Conservation (phyloP, 92 coral and sea anemone species). For the Porites cylindrica region DNA sequence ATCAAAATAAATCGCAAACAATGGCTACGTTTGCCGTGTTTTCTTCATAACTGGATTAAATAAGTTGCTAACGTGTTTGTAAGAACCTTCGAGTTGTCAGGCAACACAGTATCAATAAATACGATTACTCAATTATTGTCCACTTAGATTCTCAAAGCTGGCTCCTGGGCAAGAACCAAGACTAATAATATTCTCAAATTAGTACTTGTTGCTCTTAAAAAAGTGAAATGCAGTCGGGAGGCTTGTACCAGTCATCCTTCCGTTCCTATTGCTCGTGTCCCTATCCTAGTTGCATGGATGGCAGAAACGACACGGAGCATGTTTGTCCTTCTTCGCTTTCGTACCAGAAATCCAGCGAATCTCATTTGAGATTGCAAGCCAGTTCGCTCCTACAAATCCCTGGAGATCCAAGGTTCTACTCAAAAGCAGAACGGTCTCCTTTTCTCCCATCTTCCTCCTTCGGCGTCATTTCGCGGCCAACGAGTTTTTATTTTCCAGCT, state of each 20-base stretch:
- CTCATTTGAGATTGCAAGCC: conserved; percentile 35
- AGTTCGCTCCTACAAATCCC: conserved; percentile 29
- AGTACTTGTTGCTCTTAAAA: neutral
- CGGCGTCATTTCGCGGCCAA: conserved; percentile 26
- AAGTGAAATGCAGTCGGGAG: conserved; percentile 4
- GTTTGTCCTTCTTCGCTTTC: conserved; percentile 24
- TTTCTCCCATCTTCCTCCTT: conserved; percentile 35
- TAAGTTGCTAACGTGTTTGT: conserved; percentile 39
- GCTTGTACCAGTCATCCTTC: conserved; percentile 29
- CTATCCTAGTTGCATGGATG: conserved; percentile 11
- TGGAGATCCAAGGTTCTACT: conserved; percentile 32
- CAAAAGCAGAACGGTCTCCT: conserved; percentile 21
- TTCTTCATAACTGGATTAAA: conserved; percentile 31
- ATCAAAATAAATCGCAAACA: conserved; percentile 30
- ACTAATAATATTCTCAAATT: conserved; percentile 3
- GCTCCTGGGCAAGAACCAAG: neutral
- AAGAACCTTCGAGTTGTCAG: conserved; percentile 45
- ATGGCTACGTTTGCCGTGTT: conserved; percentile 21
- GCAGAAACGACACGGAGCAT: conserved; percentile 18
- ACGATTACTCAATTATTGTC: conserved; percentile 38
- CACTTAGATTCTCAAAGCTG: conserved; percentile 2
- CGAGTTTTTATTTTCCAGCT: conserved; percentile 25
- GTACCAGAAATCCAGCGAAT: conserved; percentile 36
- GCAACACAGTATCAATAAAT: conserved; percentile 41
- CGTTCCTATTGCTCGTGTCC: conserved; percentile 39